Base-by-base conservation (phyloP, 2,888 invertebrate species). In the Desoria tigrina region DNA sequence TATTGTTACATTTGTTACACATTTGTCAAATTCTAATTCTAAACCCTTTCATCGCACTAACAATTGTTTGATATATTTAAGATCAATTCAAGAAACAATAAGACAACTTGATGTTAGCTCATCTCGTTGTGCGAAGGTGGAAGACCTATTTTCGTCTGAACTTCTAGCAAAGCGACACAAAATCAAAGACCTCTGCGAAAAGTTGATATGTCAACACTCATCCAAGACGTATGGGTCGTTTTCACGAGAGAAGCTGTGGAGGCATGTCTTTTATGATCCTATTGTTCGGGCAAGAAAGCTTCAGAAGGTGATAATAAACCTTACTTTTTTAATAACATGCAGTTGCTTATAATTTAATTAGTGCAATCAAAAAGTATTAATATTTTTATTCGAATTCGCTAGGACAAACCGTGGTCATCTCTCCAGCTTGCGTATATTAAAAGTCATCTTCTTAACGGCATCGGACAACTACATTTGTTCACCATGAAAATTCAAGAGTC, bases 221-320 rank as follows among this genome's bases (percentile, higher is more conserved):
- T 65, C 70, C 18, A 71, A 71, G 37, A 37, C 50, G 7, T 67
- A 71, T 51, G 73, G 75, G 1, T 58, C 55, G 1, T 51, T 66
- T 32, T 71, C 68, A n/a, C 54, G 74, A n/a, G 75, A 75, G 14
- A 70, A 71, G 24, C 55, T 74, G 18, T 75, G 75, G 75, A 68
- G 72, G 18, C 59, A 60, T 18, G 74, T 65, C 2, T 69, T 68
- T 16, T 74, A 75, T 51, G 74, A 73, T 53, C 72, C 73, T 2
- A 64, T 74, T 6, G 50, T 57, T 14, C 24, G 68, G 59, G 72
- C 71, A n/a, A 53, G 72, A 27, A 59, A 68, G 7, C 51, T 74
- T 45, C 69, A 69, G 56, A 63, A 54, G 69, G 73, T 73, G 57
- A 53, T 7, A n/a, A n/a, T 16, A 14, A 42, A 49, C 50, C 21